These are phyloP conservation scores for Anser cygnoides DNA, from an alignment of 2,113 vertebrate species.

Conservation along the genomic window DNA sequence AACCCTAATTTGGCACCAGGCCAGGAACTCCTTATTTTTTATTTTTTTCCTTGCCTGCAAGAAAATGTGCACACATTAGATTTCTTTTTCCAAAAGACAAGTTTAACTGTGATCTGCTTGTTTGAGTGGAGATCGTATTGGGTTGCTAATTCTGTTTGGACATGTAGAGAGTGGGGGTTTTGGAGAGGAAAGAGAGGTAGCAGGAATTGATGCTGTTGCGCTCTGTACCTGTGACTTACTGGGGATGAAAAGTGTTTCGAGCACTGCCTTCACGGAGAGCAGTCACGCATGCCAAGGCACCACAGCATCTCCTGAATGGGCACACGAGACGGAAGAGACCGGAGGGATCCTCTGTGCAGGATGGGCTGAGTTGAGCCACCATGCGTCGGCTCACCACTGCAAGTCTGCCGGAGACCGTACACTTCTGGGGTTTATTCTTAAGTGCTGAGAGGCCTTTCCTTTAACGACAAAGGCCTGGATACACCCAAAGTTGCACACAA, in stretches of 20 bases:
- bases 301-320: not conserved
- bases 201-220: not conserved
- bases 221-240: not conserved
- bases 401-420: not conserved
- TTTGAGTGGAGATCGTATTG: not conserved
- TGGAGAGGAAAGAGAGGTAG: not conserved
- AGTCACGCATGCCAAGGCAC: not conserved
- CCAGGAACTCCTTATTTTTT: conserved; percentile 14
- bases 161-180: not conserved
- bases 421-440: not conserved
- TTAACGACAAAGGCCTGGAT: not conserved
- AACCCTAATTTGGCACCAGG: conserved; percentile 62
- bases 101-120: conserved; percentile 4
- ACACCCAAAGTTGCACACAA: not conserved
- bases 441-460: not conserved
- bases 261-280: not conserved
- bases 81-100: not conserved
- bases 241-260: conserved; percentile 10
- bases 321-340: not conserved
- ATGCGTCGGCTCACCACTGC: not conserved
- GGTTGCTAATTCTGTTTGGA: not conserved
- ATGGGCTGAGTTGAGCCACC: not conserved
- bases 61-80: not conserved
- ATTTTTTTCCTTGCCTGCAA: not conserved
- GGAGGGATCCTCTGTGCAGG: not conserved